A percentile compares a stretch with the other conserved stretches of the same genome.
phyloP scores from a whole-genome alignment of 2,797 vertebrate genomes.

The Eulemur mongoz region DNA sequence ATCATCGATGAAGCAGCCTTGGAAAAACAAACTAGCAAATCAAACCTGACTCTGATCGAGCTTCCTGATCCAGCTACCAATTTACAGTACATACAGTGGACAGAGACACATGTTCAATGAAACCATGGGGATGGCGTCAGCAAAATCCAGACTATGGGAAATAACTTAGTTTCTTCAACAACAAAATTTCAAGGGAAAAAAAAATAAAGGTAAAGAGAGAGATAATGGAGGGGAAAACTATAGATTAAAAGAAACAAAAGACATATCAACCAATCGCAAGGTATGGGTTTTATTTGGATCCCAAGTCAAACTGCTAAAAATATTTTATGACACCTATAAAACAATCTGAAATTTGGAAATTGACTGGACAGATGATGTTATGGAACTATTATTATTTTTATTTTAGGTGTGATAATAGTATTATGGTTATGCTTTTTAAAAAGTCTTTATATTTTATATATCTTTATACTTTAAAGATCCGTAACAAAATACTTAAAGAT shows the following conservation, averaged over 20 bases:
- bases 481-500: background rate
- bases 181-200: background rate
- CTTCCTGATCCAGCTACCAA: background rate
- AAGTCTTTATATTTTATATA: background rate
- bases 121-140: rapidly evolving
- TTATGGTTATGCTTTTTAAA: background rate
- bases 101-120: background rate
- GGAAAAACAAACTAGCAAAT: background rate
- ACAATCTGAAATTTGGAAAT: background rate
- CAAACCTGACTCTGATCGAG: background rate
- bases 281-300: background rate
- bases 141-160: background rate
- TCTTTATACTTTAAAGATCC: background rate
- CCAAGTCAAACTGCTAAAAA: background rate
- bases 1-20: background rate
- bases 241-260: background rate
- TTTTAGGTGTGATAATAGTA: background rate
- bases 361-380: background rate
- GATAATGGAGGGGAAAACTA: background rate
- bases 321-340: background rate
- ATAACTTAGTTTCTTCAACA: background rate
- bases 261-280: background rate
- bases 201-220: background rate
- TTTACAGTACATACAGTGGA: rapidly evolving
- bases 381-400: background rate